These are phyloP conservation scores for Dendroctonus valens DNA, from an alignment of 1,140 invertebrate genomes.

Conservation along the genomic window DNA sequence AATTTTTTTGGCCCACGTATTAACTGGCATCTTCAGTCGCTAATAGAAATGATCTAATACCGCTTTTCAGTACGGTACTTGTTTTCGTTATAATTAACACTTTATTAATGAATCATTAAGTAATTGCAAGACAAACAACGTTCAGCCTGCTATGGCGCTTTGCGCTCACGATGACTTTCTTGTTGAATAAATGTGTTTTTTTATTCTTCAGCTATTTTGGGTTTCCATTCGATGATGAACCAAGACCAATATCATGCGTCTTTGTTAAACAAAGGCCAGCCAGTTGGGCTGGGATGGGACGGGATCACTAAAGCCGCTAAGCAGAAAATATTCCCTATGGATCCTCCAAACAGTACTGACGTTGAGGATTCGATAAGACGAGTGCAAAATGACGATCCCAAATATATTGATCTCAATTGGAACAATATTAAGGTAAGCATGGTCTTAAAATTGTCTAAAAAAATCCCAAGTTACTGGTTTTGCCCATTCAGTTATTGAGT, in stretches of 20 bases:
- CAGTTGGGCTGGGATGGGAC: slow-evolving; percentile 83
- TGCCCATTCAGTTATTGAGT: neutral
- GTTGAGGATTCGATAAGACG: slow-evolving; percentile 86
- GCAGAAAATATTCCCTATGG: slow-evolving; percentile 85
- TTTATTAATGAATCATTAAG: too few species aligned
- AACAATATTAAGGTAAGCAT: slow-evolving; percentile 90
- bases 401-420: slow-evolving; percentile 87
- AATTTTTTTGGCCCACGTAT: too few species aligned
- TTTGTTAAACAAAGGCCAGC: slow-evolving; percentile 85
- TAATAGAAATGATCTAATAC: too few species aligned
- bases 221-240: slow-evolving; percentile 99
- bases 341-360: slow-evolving; percentile 93
- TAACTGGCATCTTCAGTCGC: too few species aligned
- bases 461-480: neutral
- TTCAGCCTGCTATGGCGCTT: too few species aligned
- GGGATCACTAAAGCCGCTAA: slow-evolving; percentile 93
- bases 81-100: too few species aligned
- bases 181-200: slow-evolving; percentile 31
- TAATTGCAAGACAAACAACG: too few species aligned
- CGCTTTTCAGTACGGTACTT: too few species aligned
- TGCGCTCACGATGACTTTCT: too few species aligned
- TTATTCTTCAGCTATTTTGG: slow-evolving; percentile 94
- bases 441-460: neutral
- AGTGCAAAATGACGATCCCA: slow-evolving; percentile 84
- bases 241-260: slow-evolving; percentile 99